Evolutionary conservation across 92 coral and sea anemone genomes (phyloP).

Genomic region (Epizoanthus rinbou): DNA sequence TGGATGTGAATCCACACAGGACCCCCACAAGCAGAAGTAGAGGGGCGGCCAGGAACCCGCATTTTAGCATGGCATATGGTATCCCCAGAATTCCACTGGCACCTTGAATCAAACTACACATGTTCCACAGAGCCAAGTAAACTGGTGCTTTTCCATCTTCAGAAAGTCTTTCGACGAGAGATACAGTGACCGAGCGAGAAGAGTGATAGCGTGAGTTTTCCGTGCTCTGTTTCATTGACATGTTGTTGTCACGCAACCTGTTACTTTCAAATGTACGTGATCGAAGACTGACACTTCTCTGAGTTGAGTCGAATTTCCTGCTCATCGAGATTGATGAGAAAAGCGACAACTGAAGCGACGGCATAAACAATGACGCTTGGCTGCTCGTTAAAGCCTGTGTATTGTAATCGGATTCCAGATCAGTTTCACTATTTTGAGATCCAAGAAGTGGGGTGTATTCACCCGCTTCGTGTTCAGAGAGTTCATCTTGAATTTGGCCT

Average conservation of each 20-base stretch:
- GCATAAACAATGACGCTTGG: constrained; percentile 86
- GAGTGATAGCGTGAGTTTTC: background rate
- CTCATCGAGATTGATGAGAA: constrained; percentile 55
- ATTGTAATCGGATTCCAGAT: constrained; percentile 30
- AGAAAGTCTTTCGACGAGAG: constrained; percentile 68
- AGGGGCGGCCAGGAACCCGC: constrained; percentile 70
- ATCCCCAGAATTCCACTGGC: constrained; percentile 73
- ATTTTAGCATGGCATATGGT: constrained; percentile 74
- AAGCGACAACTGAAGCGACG: constrained; percentile 85
- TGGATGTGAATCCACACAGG: constrained; percentile 59
- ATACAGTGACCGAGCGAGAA: constrained; percentile 46
- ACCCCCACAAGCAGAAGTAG: constrained; percentile 63
- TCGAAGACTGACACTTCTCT: background rate
- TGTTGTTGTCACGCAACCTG: constrained; percentile 22
- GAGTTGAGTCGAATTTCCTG: constrained; percentile 40
- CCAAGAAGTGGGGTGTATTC: constrained; percentile 25
- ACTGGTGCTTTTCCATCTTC: constrained; percentile 84
- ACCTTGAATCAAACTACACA: constrained; percentile 74
- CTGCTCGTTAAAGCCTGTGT: constrained; percentile 60
- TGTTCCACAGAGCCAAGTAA: constrained; percentile 75
- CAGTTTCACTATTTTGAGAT: constrained; percentile 17
- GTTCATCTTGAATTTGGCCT: background rate
- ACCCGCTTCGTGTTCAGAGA: constrained; percentile 17
- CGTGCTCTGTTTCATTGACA: background rate
- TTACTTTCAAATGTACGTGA: background rate